Evolutionary conservation across 2,888 invertebrate genomes (phyloP).

Genomic region (Liodrosophila aerea): DNA sequence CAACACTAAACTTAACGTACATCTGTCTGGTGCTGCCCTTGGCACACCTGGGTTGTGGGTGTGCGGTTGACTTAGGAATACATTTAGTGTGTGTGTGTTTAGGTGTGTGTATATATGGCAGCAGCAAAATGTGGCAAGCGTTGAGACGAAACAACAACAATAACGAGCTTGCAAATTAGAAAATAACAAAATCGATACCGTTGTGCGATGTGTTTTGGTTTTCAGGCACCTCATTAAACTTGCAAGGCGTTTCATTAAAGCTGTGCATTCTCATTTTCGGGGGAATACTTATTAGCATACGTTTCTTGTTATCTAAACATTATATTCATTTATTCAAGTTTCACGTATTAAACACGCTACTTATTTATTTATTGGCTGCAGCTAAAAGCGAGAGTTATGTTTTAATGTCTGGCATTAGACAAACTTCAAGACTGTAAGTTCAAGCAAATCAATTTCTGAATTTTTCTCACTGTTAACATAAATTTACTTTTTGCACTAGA

Average conservation of each 20-base stretch:
- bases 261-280: constrained; percentile 1
- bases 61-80: constrained; percentile 1
- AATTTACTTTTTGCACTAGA: too few species aligned
- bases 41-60: constrained; percentile 14
- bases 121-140: constrained; percentile 46
- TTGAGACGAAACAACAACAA: constrained; percentile 34
- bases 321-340: too few species aligned
- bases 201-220: constrained; percentile 27
- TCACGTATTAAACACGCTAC: too few species aligned
- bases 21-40: constrained; percentile 6
- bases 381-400: too few species aligned
- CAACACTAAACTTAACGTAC: constrained; percentile 39
- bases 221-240: constrained; percentile 52
- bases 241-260: constrained; percentile 55
- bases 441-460: too few species aligned
- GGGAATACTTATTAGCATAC: constrained; percentile 4
- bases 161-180: constrained; percentile 69
- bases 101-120: constrained; percentile 45
- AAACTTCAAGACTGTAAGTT: too few species aligned
- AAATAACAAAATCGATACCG: constrained; percentile 63
- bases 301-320: background rate
- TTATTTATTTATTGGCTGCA: too few species aligned
- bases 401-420: too few species aligned
- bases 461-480: too few species aligned
- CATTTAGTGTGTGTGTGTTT: constrained; percentile 2